Evolutionary conservation across 2,113 vertebrate genomes (phyloP).

Genomic region (Todiramphus saurophagus): DNA sequence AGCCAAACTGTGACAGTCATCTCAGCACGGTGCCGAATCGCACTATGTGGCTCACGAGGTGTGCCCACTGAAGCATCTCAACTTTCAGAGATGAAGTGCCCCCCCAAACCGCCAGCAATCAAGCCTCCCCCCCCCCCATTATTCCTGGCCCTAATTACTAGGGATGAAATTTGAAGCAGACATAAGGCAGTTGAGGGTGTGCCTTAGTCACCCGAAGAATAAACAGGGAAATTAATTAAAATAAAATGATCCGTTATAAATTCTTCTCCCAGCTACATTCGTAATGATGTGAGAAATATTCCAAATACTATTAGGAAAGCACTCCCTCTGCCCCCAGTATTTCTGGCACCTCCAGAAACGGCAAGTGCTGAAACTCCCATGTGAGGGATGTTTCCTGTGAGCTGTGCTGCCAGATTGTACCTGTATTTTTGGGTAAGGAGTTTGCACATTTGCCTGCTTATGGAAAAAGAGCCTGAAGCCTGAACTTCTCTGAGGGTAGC

Average conservation of each 20-base stretch:
- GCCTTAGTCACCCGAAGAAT: constrained; percentile 7
- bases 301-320: constrained; percentile 43
- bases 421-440: constrained; percentile 34
- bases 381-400: constrained; percentile 55
- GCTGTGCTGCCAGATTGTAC: constrained; percentile 38
- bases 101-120: background rate
- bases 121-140: background rate
- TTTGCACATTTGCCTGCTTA: constrained; percentile 19
- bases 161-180: background rate
- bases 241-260: constrained; percentile 35
- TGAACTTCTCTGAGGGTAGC: background rate
- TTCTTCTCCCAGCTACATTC: constrained; percentile 30
- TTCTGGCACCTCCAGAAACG: constrained; percentile 61
- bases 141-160: background rate
- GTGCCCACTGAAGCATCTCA: background rate
- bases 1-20: background rate
- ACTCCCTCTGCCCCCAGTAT: constrained; percentile 6
- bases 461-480: background rate
- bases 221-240: constrained; percentile 45
- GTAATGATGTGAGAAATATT: constrained; percentile 63
- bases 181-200: background rate
- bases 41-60: background rate
- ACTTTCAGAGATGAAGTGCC: background rate
- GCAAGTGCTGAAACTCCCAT: constrained; percentile 54
- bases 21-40: fast-evolving